Base-by-base conservation (phyloP, 2,797 vertebrate genomes). In the Fringilla coelebs region DNA sequence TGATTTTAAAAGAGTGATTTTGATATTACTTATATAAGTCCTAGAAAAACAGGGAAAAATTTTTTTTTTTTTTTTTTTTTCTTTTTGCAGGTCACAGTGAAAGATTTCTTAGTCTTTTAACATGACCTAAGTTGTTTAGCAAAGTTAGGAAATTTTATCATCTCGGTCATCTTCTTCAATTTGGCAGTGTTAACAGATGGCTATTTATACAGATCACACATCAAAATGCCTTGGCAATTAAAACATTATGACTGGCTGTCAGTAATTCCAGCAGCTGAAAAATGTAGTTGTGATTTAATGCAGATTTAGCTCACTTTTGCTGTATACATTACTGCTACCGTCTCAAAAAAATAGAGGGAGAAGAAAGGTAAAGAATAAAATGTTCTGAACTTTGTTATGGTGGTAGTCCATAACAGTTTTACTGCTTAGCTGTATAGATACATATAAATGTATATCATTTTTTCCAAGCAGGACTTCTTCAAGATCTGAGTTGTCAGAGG, bases 401-500 rank as follows among this genome's bases (percentile, higher is more conserved):
- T 77, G 51, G 1, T 54, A 17, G 61, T 90, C 76, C 21, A 48
- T 81, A 45, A 58, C 3, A 31, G 21, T 67, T 85, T 36, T 89
- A 49, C 36, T 82, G 10, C 48, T 67, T 82, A 24, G 19, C 36
- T 88, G 15, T 29, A 5, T 36, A 40, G 77, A 17, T 70, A 5
- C 40, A 5, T 86, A 24, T 40, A 40, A 28, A 26, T 52, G 6
- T 5, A 3, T 67, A 5, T 49, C 15, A 45, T 85, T 90, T 18
- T 96, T 96, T 96, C 36, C 63, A 79, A 95, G 41, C 90, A 97
- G 97, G 82, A 96, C 73, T 85, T 54, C 96, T 92, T 87, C 94
- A 79, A 92, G 88, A 93, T 97, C 96, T 92, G 96, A 97, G 51
- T 83, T 93, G 66, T 98, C 96, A 21, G 89, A 52, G 29, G 97